These are phyloP conservation scores for Lasioglossum leucozonium DNA, from an alignment of 2,888 invertebrate species.

Conservation along the genomic window DNA sequence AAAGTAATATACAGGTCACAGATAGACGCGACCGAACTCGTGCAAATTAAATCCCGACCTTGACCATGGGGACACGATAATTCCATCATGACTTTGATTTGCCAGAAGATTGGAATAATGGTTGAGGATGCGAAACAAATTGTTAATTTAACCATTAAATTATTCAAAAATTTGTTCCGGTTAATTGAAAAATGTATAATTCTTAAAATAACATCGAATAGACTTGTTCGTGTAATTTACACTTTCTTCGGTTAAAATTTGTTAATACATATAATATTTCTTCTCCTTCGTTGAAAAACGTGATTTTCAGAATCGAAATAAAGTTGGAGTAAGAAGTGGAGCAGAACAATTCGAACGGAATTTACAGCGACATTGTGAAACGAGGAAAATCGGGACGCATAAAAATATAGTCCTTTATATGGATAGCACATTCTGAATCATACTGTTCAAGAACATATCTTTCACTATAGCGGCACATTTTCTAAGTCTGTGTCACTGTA, in stretches of 20 bases:
- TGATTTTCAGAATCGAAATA: not conserved
- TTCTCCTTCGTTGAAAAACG: not conserved
- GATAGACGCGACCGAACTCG: not conserved
- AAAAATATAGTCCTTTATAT: not conserved
- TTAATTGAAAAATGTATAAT: not conserved
- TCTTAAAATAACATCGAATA: not conserved
- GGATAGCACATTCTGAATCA: constrained; percentile 4
- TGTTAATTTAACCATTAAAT: not conserved
- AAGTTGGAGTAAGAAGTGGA: not conserved
- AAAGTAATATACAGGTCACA: not conserved
- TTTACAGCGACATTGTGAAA: not conserved
- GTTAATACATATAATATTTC: not conserved
- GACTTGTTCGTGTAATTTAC: not conserved
- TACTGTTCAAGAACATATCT: not conserved
- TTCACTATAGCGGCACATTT: not conserved
- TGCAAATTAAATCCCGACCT: constrained; percentile 27
- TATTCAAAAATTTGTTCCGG: not conserved
- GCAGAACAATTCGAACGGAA: not conserved
- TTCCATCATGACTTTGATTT: not conserved
- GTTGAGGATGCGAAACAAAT: not conserved
- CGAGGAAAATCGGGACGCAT: not conserved
- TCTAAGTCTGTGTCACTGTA: not conserved
- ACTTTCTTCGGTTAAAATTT: too few relatives aligned
- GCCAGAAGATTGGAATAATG: not conserved
- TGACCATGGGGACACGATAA: constrained; percentile 7